Evolutionary conservation across 1,140 invertebrate genomes (phyloP).

Genomic region (Whitmania pigra): DNA sequence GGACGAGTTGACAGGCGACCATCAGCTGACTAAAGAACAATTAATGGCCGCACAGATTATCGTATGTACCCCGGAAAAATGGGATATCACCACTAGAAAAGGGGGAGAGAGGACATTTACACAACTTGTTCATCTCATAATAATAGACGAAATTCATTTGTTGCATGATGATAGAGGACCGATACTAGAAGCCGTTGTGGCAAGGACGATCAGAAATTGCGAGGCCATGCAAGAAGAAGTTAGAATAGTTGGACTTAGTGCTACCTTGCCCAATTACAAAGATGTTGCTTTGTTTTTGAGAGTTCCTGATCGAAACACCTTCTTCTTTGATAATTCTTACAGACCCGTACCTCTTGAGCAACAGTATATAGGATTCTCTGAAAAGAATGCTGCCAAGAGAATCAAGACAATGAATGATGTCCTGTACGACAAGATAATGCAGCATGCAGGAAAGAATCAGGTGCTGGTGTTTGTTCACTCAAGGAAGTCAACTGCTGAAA

Average conservation of each 20-base stretch:
- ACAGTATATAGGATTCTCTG: slow-evolving; percentile 96
- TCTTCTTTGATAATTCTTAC: slow-evolving; percentile 95
- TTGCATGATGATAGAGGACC: slow-evolving; percentile 96
- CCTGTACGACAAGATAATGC: slow-evolving; percentile 98
- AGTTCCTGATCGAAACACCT: slow-evolving; percentile 70
- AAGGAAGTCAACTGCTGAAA: slow-evolving; percentile 94
- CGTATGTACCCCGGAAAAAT: slow-evolving; percentile 98
- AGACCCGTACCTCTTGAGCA: slow-evolving; percentile 93
- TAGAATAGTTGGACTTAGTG: slow-evolving; percentile 83
- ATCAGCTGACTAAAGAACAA: slow-evolving; percentile 90
- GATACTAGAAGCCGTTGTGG: slow-evolving; percentile 87
- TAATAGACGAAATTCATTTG: slow-evolving; percentile 97
- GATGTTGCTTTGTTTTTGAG: slow-evolving; percentile 90
- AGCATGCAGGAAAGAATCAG: slow-evolving; percentile 94
- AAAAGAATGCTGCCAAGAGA: slow-evolving; percentile 94
- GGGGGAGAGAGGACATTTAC: slow-evolving; percentile 92
- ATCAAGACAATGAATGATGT: slow-evolving; percentile 99
- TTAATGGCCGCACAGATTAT: slow-evolving; percentile 94
- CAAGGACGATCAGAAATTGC: slow-evolving; percentile 69
- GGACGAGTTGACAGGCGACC: slow-evolving; percentile 93
- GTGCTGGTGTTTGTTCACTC: slow-evolving; percentile 95
- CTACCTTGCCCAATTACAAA: slow-evolving; percentile 93
- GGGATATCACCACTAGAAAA: slow-evolving; percentile 96
- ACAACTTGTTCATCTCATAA: slow-evolving; percentile 82
- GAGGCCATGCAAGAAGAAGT: slow-evolving; percentile 93